Conservation (phyloP, 2,797 vertebrate species). For the Tragopan temminckii region DNA sequence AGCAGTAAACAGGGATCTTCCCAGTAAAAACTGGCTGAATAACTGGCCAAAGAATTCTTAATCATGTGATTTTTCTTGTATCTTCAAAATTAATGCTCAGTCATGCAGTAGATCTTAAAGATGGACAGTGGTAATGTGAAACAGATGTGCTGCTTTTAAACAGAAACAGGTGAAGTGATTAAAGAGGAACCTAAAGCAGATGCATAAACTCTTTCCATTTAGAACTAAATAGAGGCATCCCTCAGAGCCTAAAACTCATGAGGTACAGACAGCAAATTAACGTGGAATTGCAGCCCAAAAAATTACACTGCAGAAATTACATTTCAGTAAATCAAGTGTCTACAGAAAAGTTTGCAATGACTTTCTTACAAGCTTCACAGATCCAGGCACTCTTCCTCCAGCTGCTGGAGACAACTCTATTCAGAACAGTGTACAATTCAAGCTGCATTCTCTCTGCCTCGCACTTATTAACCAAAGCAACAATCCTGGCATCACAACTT, state of each 20-base stretch:
- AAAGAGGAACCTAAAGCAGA: constrained; percentile 71
- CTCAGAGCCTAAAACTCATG: constrained; percentile 2
- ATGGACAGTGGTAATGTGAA: constrained; percentile 63
- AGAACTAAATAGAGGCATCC: constrained; percentile 31
- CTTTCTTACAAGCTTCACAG: constrained; percentile 23
- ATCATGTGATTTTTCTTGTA: constrained; percentile 38
- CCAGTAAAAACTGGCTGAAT: background rate
- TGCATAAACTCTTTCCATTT: constrained; percentile 67
- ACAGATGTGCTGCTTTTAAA: constrained; percentile 70
- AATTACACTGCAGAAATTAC: constrained; percentile 40
- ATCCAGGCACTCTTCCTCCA: constrained; percentile 4
- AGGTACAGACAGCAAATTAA: constrained; percentile 41
- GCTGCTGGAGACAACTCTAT: constrained; percentile 32
- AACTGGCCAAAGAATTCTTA: constrained; percentile 42
- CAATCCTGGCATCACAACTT: background rate
- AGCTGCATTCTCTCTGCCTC: background rate
- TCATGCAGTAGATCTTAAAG: constrained; percentile 64
- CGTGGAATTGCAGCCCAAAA: constrained; percentile 42
- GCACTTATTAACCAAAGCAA: background rate
- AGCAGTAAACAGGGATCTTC: constrained; percentile 2
- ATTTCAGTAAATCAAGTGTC: constrained; percentile 6
- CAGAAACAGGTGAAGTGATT: constrained; percentile 75
- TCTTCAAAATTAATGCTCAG: constrained; percentile 56
- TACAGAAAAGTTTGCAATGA: constrained; percentile 1
- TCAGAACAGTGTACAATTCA: background rate